Evolutionary conservation across 2,888 invertebrate species (phyloP), one percentile per base, ranked within the genome.

Genomic region (Cylloceria caligata): DNA sequence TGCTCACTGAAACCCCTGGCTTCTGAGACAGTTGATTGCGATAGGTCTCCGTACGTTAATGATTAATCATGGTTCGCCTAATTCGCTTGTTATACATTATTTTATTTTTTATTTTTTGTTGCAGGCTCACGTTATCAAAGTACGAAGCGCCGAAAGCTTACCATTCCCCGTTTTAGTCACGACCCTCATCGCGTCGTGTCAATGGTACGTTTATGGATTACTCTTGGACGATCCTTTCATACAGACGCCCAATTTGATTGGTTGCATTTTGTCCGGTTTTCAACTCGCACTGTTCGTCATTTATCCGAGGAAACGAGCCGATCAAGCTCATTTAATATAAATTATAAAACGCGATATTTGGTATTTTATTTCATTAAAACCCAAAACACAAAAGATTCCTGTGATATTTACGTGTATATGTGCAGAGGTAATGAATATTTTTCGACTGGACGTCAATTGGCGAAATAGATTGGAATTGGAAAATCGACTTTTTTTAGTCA

Each of bases 101-200:
- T 62, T 57, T 55, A 21, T 60, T 36, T 39, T 57, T 65, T 83
- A 88, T 88, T 47, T 67, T n/a, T 69, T 73, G 76, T 91, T 92
- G 34, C 90, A 95, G 95, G 92, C 93, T 42, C 96, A 98, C 93
- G 98, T 99, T 3, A 94, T 98, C 72, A 95, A 94, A 91, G 95
- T 96, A 5, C 96, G 96, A 92, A 97, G 95, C 91, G 96, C 97
- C 0, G 97, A 98, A 88, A 96, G 96, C 91, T 94, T 99, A 88
- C 98, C 98, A 34, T 97, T 98, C 91, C 97, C 97, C 3, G 94
- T 98, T 89, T 98, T 98, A 91, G 93, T 96, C 52, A 95, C 96
- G 90, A 96, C 97, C 45, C 96, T 98, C 91, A 93, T 97, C 69
- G 97, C 97, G 5, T 96, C 97, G 7, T 93, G 95, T 27, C 95